Evolutionary conservation across 1,140 invertebrate genomes (phyloP), one percentile per base, ranked within the genome.

Genomic region (Drosophila miranda): DNA sequence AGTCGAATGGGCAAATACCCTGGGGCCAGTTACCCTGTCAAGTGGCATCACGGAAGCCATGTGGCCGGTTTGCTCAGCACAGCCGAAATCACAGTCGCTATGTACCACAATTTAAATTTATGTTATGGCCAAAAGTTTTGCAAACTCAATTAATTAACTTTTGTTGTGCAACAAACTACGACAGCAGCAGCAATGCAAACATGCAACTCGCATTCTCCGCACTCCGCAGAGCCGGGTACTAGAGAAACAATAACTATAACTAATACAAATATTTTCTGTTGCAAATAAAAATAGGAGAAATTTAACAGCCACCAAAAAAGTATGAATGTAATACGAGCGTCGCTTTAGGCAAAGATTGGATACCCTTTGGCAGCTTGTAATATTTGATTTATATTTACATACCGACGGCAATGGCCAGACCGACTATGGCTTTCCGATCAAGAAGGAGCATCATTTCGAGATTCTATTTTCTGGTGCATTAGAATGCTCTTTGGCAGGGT

Each of bases 111-210:
- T 80, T 81, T 75, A 76, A 86, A 86, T 86, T 86, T 81, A 87
- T 86, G 77, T 80, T 86, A 86, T 87, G 68, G 78, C 75, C 68
- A 72, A 75, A 82, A 87, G 59, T 87, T 87, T 87, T 63, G 57
- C 81, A 75, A 87, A 87, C 78, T 87, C 82, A 82, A 87, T 87
- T 87, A 87, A 87, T 87, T 87, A 87, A 87, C 82, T 87, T 87
- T 87, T 75, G 82, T 72, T 68, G 50, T 41, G 70, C 58, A 76
- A 71, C 68, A 50, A 63, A 38, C 41, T 45, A 19, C 42, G 9
- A 23, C 26, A 42, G 23, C 46, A 41, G 41, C 57, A 68, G 53
- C 71, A 75, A 75, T 67, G 49, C 57, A 62, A 76, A 76, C 56
- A 69, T 56, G 62, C 34, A 75, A 58, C 41, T 49, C 50, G 72